Evolutionary conservation across 2,797 vertebrate genomes (phyloP).

Genomic region (Streptopelia turtur): DNA sequence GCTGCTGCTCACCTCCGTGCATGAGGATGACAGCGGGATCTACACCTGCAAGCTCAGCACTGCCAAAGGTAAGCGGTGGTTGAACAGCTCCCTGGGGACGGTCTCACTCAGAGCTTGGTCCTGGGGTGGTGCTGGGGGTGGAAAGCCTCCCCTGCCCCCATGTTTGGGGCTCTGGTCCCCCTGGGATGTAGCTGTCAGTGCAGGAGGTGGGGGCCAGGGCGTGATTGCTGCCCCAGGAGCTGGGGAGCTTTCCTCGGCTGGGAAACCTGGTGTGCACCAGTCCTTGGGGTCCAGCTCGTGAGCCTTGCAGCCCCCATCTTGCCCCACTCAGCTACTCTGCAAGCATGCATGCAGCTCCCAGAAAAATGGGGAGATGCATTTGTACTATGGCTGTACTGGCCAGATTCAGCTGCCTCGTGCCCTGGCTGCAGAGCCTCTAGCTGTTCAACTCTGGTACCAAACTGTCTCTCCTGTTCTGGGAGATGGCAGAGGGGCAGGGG

Average conservation of each 20-base stretch:
- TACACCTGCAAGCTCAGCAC: conserved; percentile 98
- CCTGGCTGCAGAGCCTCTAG: background rate
- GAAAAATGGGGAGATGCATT: background rate
- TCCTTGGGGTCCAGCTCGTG: background rate
- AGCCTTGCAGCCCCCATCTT: background rate
- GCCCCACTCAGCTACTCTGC: background rate
- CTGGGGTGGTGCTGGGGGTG: rapidly evolving
- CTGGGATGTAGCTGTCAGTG: background rate
- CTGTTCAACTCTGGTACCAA: background rate
- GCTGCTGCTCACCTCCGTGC: conserved; percentile 94
- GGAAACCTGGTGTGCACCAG: background rate
- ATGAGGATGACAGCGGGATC: conserved; percentile 94
- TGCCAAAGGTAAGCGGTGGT: conserved; percentile 86
- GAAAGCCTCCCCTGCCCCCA: no score
- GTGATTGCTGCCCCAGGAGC: background rate
- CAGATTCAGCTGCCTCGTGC: background rate
- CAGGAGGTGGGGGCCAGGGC: background rate
- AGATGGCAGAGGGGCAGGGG: background rate
- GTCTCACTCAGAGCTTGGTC: background rate
- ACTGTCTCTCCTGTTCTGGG: background rate
- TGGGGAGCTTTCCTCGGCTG: background rate
- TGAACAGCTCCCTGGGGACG: background rate
- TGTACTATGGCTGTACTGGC: rapidly evolving
- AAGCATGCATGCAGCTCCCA: rapidly evolving
- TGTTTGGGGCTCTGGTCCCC: background rate